Base-by-base conservation (phyloP, 2,113 vertebrate species). In the Melanostigma gelatinosum region DNA sequence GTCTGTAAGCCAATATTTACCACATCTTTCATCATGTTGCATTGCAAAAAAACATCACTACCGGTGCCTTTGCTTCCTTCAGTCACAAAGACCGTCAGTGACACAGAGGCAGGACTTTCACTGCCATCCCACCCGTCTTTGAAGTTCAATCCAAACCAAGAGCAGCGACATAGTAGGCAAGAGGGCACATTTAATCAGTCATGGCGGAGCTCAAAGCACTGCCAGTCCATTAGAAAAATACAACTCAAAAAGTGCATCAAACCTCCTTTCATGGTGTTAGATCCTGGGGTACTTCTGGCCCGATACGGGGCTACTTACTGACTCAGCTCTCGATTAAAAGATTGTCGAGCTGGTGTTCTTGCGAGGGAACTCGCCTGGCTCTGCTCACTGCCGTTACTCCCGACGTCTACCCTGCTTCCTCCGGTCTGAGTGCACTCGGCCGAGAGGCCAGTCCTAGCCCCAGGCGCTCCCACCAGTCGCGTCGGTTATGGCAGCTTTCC, bases 151-250 rank as follows among this genome's bases (percentile, higher is more conserved):
- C 73, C 70, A 86, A 82, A 85, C 83, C 82, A 78, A 82, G 71
- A 86, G 83, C 80, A 73, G 64, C 48, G 87, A 79, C 88, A 83
- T 58, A 65, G 75, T 15, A 77, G 72, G 79, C 61, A 64, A 67
- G 55, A 68, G 79, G 80, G 64, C 67, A 77, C 83, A 66, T 89
- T 88, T 89, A 89, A 92, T 91, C 85, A 88, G 80, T 82, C 82
- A 75, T 52, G 80, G 72, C 78, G 62, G 55, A 52, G 65, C 71
- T 83, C 48, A 83, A 83, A 87, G n/a, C 69, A 61, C 88, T 70
- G 63, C 74, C 67, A 80, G 64, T 82, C 55, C 67, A 71, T 65
- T 61, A 64, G 61, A 64, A 83, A 83, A 76, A 79, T 29, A 15
- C 0, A 69, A 77, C 46, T 83, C 66, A 67, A 76, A 85, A 75